Evolutionary conservation across 37 sponge, comb jelly and placozoan species (phyloP).

Genomic region (Theonella swinhoei): DNA sequence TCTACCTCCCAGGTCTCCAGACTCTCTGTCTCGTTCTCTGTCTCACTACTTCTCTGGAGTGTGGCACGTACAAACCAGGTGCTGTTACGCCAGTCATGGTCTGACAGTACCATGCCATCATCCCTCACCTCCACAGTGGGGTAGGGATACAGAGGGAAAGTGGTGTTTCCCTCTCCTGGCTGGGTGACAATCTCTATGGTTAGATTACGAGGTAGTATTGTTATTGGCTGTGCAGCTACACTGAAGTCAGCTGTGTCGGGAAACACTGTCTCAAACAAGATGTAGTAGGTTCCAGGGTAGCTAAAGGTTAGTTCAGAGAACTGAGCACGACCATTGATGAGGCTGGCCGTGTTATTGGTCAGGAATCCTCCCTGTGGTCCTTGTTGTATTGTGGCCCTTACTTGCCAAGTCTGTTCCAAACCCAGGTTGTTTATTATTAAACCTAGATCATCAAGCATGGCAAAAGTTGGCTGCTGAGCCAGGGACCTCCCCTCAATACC

Average conservation of each 20-base stretch:
- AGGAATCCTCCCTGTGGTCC: constrained; percentile 25
- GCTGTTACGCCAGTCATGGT: constrained; percentile 70
- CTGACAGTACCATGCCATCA: constrained; percentile 24
- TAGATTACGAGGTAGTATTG: constrained; percentile 17
- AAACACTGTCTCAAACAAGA: constrained; percentile 55
- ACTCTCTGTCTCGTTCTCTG: too few species aligned
- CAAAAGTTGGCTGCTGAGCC: neutral
- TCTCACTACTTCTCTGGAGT: neutral
- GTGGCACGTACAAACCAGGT: constrained; percentile 51
- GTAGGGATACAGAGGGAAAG: constrained; percentile 44
- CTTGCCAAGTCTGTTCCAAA: constrained; percentile 41
- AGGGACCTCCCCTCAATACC: constrained; percentile 9
- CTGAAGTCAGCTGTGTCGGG: constrained; percentile 59
- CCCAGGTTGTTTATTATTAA: constrained; percentile 45
- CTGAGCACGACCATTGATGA: constrained; percentile 61
- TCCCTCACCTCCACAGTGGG: constrained; percentile 56
- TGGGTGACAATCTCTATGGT: constrained; percentile 27
- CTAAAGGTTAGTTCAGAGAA: constrained; percentile 60
- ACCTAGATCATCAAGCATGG: constrained; percentile 56
- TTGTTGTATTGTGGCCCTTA: constrained; percentile 37
- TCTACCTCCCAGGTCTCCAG: constrained; percentile 21
- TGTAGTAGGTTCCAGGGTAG: constrained; percentile 58
- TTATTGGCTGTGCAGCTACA: neutral
- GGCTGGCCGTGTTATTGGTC: constrained; percentile 11
- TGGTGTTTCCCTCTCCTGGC: constrained; percentile 42